Evolutionary conservation across 2,888 invertebrate genomes (phyloP), one percentile per base, ranked within the genome.

Genomic region (Stegana nigrithorax): DNA sequence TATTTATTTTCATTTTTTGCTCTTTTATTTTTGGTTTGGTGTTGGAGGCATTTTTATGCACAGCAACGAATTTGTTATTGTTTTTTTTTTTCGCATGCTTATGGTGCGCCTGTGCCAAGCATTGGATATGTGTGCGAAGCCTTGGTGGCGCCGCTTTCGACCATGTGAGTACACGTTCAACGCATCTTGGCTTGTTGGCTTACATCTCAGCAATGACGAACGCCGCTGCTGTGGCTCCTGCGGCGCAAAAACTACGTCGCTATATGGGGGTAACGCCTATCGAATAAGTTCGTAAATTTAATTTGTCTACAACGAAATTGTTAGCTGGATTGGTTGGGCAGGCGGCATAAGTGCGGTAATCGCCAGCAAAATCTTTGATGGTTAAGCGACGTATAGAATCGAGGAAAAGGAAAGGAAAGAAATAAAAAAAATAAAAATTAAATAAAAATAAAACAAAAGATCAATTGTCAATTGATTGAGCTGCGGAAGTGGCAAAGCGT

Each of bases 381-480:
- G n/a, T n/a, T n/a, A n/a, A n/a, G n/a, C n/a, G n/a, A n/a, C n/a
- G n/a, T n/a, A n/a, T n/a, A n/a, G n/a, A n/a, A n/a, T n/a, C 2
- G 10, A 36, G 36, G 4, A 19, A 29, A 32, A 42, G 19, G 19
- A 47, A 59, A 39, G 17, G 23, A 7, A 50, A 60, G 51, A 21
- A 44, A 32, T 12, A 32, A 27, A 23, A 47, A 42, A 39, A 57
- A 59, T 4, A 29, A 56, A 67, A 61, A 59, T 36, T 44, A 64
- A 32, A 27, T 27, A 51, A 57, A 65, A 50, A 45, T 44, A 66
- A 57, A n/a, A n/a, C 61, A 51, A 42, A 57, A 65, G 60, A 63
- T 68, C 62, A 67, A 70, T 61, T 66, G 69, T 63, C 62, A 60
- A 62, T 60, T 65, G 60, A 68, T 62, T 62, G 65, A 59, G 47